Evolutionary conservation across 2,113 vertebrate genomes (phyloP).

Genomic region (Apeltes quadracus): DNA sequence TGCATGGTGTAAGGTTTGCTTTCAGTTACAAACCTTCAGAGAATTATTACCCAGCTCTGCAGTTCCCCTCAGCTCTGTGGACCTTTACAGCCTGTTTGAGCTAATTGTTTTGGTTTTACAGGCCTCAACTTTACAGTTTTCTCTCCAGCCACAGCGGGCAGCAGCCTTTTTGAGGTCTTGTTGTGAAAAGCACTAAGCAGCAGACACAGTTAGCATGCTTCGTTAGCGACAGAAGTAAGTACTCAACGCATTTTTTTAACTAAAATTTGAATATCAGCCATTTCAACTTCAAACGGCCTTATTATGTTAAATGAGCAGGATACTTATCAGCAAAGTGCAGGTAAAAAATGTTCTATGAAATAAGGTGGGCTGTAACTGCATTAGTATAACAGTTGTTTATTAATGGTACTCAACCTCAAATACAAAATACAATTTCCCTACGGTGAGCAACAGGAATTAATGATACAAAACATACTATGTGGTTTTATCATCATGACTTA

Average conservation of each 20-base stretch:
- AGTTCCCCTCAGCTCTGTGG: background rate
- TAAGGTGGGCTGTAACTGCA: background rate
- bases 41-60: constrained; percentile 11
- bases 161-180: constrained; percentile 9
- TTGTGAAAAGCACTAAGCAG: constrained; percentile 6
- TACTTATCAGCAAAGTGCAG: background rate
- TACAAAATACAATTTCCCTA: background rate
- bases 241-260: background rate
- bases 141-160: constrained; percentile 29
- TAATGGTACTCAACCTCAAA: too few relatives aligned
- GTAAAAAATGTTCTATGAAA: background rate
- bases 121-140: constrained; percentile 32
- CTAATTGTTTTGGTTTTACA: constrained; percentile 44
- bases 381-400: background rate
- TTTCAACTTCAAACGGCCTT: background rate
- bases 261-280: background rate
- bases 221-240: background rate
- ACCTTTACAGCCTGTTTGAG: constrained; percentile 42
- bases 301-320: background rate
- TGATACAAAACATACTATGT: background rate
- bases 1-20: background rate
- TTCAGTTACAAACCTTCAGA: constrained; percentile 4
- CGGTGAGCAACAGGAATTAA: background rate
- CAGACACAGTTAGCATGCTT: background rate
- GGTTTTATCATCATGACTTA: background rate